Base-by-base conservation (phyloP, 2,113 vertebrate species). In the Oreochromis tanganicae region DNA sequence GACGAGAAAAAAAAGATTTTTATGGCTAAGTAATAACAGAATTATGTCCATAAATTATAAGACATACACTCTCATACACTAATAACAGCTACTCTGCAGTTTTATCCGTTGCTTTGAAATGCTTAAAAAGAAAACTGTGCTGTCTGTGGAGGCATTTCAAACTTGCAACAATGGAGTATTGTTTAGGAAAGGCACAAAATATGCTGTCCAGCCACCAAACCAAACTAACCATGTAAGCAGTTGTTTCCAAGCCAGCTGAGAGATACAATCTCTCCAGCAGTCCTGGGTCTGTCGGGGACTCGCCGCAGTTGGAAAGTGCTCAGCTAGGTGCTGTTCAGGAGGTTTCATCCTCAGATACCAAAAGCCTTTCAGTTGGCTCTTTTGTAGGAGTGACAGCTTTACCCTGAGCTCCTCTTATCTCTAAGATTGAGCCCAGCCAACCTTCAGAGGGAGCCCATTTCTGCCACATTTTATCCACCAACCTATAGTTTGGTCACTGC, bases 121-220 rank as follows among this genome's bases (percentile, higher is more conserved):
- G 36, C 3, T 71, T 71, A 14, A 5, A 71, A 71, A 71, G 36
- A 41, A 43, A 43, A 43, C 36, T 0, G n/a, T 41, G 19, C 7
- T 71, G 63, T 71, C 7, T 41, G 63, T 71, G 36, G 38, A 24
- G 1, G 36, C 9, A 0, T 71, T 71, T 43, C 36, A 41, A 8
- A 68, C 63, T 24, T 68, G 12, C 19, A 5, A 43, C 66, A 71
- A 24, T 24, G 66, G n/a, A 21, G n/a, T 71, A 9, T 6, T 71
- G 36, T 71, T 71, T 71, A 2, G 3, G 36, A 71, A 16, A 71
- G 0, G 36, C 12, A 1, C 43, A n/a, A 71, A 41, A 71, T 21
- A 0, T 0, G 12, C 11, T 21, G 34, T 38, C 61, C 34, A 13
- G 7, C 55, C 34, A 68, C 1, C 19, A n/a, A 63, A 6, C 9